Base-by-base conservation (phyloP, 2,888 invertebrate species). In the Lepidochitona cinerea region DNA sequence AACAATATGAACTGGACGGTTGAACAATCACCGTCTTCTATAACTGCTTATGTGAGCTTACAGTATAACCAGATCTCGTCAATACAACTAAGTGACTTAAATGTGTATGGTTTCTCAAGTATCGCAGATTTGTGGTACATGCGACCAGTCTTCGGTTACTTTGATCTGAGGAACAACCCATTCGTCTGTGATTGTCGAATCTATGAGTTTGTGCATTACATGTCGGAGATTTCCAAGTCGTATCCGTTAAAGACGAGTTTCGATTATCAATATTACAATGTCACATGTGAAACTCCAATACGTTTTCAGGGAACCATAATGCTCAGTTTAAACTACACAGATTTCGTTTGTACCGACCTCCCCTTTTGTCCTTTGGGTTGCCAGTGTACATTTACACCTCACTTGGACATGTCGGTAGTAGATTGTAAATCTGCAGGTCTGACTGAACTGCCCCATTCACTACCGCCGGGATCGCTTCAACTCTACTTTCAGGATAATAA, bases 1-100 rank as follows among this genome's bases (percentile, higher is more conserved):
- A 66, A 66, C 66, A 66, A n/a, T 14, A 66, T 66, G 66, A 35
- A 35, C 26, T 66, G 66, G 66, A 66, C 35, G 37, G 37, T 66
- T 18, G 14, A 35, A 36, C 18, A 36, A 23, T 66, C 66, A 3
- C 37, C 66, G 14, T 37, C 66, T 7, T 35, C 37, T 2, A 29
- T 66, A 9, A 6, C 18, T 18, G 66, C 66, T n/a, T 66, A 66
- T 9, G 37, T 66, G 14, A 37, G 66, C 3, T n/a, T 66, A 14
- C 66, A 66, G 37, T 1, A 35, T 2, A 66, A 66, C 12, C 66
- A 66, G n/a, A 23, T 66, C 18, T 23, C 66, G 12, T 36, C 35
- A 32, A 14, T 66, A 9, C 12, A 14, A 18, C 35, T 66, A 9
- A 18, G 12, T 37, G 66, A 66, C 37, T 66, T 66, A n/a, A 2